phyloP scores from a whole-genome alignment of 2,113 vertebrate species.

The Nannospalax galili region DNA sequence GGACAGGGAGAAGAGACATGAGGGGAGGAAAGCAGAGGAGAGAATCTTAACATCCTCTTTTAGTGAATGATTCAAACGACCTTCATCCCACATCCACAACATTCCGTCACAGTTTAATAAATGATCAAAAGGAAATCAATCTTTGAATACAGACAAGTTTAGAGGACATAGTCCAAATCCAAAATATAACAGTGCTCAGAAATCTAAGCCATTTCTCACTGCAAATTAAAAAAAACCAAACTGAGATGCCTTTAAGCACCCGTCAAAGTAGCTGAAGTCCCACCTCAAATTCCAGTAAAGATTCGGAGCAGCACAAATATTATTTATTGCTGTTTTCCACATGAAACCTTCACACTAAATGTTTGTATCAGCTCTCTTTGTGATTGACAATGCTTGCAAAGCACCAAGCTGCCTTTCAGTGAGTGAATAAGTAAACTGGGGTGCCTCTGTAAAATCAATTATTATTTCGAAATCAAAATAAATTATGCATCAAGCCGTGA shows the following conservation, averaged over 20 bases:
- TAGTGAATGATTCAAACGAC: too few species aligned
- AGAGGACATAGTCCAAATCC: not conserved
- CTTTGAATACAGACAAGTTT: too few species aligned
- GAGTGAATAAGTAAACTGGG: too few species aligned
- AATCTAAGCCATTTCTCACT: not conserved
- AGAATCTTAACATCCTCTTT: not conserved
- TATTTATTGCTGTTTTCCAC: not conserved
- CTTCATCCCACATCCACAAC: not conserved
- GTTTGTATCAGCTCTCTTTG: not conserved
- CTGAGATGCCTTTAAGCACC: not conserved
- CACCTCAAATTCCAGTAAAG: not conserved
- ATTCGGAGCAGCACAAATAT: not conserved
- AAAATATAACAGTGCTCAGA: not conserved
- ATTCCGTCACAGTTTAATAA: not conserved
- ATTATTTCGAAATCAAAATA: not conserved
- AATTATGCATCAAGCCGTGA: not conserved
- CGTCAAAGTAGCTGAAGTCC: not conserved
- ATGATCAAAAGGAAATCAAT: not conserved
- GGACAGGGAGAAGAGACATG: too few species aligned
- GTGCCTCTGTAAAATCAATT: not conserved
- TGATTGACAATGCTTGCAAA: not conserved
- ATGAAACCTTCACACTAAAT: not conserved
- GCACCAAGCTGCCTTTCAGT: not conserved
- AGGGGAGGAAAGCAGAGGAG: not conserved
- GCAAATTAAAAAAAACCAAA: not conserved